Base-by-base conservation (phyloP, 2,888 invertebrate genomes). In the Desoria tigrina region DNA sequence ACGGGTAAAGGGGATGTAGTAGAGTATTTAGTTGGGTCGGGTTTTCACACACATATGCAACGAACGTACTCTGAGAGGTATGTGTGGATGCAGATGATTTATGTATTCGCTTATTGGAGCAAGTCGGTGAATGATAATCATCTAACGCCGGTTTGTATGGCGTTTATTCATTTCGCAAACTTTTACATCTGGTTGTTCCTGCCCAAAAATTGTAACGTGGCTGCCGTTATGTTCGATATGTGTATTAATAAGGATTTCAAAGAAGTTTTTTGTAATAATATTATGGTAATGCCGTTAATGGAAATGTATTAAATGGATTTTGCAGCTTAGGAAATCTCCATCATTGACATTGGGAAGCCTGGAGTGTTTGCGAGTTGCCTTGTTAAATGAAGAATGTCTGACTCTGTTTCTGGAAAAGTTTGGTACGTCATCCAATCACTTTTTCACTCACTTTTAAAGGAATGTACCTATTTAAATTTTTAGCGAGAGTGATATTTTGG, bases 221-320 rank as follows among this genome's bases (percentile, higher is more conserved):
- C n/a, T n/a, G n/a, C n/a, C n/a, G n/a, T n/a, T n/a, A n/a, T n/a
- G n/a, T n/a, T n/a, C n/a, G n/a, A n/a, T n/a, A n/a, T n/a, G n/a
- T n/a, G n/a, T n/a, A n/a, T n/a, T n/a, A n/a, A n/a, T n/a, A n/a
- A n/a, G n/a, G n/a, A n/a, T n/a, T n/a, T n/a, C n/a, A n/a, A n/a
- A n/a, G n/a, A n/a, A n/a, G n/a, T n/a, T n/a, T n/a, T n/a, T n/a
- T n/a, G n/a, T n/a, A n/a, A n/a, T n/a, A n/a, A n/a, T n/a, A n/a
- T n/a, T n/a, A n/a, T n/a, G n/a, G n/a, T n/a, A 45, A 45, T 45
- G 45, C 45, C 16, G 45, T 45, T 39, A 45, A 45, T 45, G 45
- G 45, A 16, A 45, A 45, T 45, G 21, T 6, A 18, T 45, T 45
- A 16, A 16, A 45, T 45, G 6, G 45, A 18, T 45, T 51, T 51